These are phyloP conservation scores for Pygoscelis antarcticus DNA, from an alignment of 2,113 vertebrate genomes.

Conservation along the genomic window DNA sequence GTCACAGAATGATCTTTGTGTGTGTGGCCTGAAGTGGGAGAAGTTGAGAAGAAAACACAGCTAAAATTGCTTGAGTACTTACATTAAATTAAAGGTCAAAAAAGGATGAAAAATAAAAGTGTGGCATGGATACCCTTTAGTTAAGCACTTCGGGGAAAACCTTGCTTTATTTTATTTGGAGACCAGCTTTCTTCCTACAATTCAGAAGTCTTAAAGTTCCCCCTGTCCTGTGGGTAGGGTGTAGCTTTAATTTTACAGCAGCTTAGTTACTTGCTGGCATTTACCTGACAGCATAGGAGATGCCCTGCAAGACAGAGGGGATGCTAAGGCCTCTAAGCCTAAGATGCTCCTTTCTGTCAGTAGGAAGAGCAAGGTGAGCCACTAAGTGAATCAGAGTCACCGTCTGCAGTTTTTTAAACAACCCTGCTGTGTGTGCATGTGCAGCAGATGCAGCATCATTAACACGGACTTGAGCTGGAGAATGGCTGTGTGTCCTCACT, in stretches of 20 bases:
- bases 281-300: neutral
- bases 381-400: neutral
- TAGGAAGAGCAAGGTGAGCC: neutral
- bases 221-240: neutral
- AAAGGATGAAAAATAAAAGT: constrained; percentile 52
- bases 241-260: neutral
- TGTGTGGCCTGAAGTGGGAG: constrained; percentile 36
- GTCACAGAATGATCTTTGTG: constrained; percentile 38
- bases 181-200: neutral
- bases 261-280: neutral
- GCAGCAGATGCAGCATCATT: neutral
- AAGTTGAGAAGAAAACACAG: constrained; percentile 45
- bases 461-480: neutral
- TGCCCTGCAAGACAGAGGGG: neutral
- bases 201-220: neutral
- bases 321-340: neutral
- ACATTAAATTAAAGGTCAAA: constrained; percentile 46
- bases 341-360: neutral
- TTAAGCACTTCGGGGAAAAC: constrained; percentile 54
- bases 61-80: constrained; percentile 52
- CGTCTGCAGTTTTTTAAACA: neutral
- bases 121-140: constrained; percentile 36
- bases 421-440: neutral
- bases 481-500: neutral
- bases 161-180: constrained; percentile 48